Evolutionary conservation across 2,797 vertebrate genomes (phyloP).

Genomic region (Sebastes matsubarae): DNA sequence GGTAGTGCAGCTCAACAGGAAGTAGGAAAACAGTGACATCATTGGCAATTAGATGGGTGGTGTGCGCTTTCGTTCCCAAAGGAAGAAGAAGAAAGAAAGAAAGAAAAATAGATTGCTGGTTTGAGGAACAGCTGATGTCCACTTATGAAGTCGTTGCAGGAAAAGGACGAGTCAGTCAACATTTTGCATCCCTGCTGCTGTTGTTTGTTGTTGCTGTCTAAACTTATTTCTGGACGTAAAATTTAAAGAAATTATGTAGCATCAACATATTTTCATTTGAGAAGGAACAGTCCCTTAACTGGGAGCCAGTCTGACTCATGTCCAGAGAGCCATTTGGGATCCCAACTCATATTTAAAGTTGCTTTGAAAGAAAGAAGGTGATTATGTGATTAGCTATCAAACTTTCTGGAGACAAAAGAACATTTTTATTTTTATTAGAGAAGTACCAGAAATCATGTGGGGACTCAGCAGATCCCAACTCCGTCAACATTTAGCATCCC

Average conservation of each 20-base stretch:
- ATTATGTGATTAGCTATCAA: neutral
- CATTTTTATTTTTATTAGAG: too few species aligned
- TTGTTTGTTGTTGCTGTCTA: neutral
- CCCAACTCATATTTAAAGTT: neutral
- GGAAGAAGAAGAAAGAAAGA: neutral
- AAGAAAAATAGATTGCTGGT: neutral
- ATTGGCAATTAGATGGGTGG: slow-evolving; percentile 13
- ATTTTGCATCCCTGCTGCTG: neutral
- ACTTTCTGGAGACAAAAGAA: neutral
- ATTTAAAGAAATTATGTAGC: neutral
- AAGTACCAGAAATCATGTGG: too few species aligned
- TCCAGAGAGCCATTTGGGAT: neutral
- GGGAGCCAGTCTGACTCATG: neutral
- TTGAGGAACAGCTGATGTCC: neutral
- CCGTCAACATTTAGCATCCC: neutral
- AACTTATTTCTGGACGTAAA: neutral
- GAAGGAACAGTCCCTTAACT: neutral
- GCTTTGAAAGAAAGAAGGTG: neutral
- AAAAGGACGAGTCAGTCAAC: neutral
- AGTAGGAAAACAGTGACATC: slow-evolving; percentile 34
- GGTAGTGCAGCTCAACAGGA: neutral
- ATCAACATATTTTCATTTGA: neutral
- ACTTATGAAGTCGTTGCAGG: neutral
- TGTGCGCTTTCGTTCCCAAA: neutral
- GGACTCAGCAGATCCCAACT: too few species aligned